Conservation (phyloP, 2,797 vertebrate genomes). For the Enoplosus armatus region DNA sequence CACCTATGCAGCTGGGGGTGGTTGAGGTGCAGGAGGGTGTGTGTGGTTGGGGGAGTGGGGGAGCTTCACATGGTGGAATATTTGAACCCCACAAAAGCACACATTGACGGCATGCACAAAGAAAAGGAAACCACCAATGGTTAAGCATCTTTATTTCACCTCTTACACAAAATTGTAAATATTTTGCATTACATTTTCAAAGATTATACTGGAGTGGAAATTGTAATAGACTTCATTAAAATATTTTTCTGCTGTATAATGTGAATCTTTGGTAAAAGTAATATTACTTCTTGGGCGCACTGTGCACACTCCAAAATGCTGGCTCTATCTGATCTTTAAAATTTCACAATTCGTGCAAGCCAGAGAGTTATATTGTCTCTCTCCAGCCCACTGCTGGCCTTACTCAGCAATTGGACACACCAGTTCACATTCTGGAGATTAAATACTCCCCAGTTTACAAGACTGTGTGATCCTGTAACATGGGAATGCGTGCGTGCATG, state of each 20-base stretch:
- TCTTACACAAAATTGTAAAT: conserved; percentile 9
- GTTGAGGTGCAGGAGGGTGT: conserved; percentile 20
- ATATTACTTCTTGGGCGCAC: not conserved
- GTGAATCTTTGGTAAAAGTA: not conserved
- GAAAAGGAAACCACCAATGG: not conserved
- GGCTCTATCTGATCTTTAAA: conserved; percentile 58
- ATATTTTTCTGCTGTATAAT: no score
- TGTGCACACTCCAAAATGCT: conserved; percentile 20
- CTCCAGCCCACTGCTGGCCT: conserved; percentile 35
- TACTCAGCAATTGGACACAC: conserved; percentile 59
- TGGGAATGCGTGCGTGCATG: conserved; percentile 39
- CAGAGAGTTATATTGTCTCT: conserved; percentile 16
- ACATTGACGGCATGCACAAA: not conserved
- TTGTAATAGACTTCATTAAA: not conserved
- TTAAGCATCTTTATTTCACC: not conserved
- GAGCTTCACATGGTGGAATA: conserved; percentile 7
- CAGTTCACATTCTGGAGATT: conserved; percentile 29
- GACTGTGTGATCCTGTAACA: conserved; percentile 19
- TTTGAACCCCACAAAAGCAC: conserved; percentile 21
- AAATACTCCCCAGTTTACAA: conserved; percentile 32
- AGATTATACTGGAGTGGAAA: not conserved
- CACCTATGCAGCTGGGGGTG: conserved; percentile 50
- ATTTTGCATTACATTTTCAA: not conserved
- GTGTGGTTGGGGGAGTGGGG: not conserved
- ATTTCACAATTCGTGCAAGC: conserved; percentile 35